Evolutionary conservation across 2,888 invertebrate genomes (phyloP), one percentile per base, ranked within the genome.

Genomic region (Antheraea yamamai): DNA sequence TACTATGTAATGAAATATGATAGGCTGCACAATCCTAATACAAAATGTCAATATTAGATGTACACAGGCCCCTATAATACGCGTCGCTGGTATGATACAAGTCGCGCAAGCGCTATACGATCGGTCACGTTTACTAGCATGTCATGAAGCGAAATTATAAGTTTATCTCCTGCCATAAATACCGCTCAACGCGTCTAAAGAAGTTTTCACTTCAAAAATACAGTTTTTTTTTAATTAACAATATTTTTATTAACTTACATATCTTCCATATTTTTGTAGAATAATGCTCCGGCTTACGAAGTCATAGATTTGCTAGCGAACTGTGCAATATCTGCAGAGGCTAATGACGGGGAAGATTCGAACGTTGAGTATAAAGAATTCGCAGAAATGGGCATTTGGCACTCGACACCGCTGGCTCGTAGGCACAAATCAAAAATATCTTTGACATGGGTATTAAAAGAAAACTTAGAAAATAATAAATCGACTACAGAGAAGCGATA

Each of bases 391-490:
- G 95, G 95, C 75, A 86, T 94, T 74, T 95, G 94, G 93, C 95
- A 95, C 80, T 94, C 95, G 14, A 92, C 94, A 70, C 93, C 95
- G 39, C 82, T 95, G 78, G 87, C 92, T 61, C 90, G 90, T 71
- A 87, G 93, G 39, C 94, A 94, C 82, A 94, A 94, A 81, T 95
- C 97, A 79, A 97, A 97, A 90, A 96, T 97, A 89, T 97, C 97
- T 76, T 94, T 97, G 76, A 97, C 97, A 74, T 97, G 97, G 97
- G 96, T 97, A 76, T 92, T 97, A 66, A 96, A 96, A 84, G 96
- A 96, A 80, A 96, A 96, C 81, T 93, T 95, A 73, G 95, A 95
- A 55, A 94, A 88, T 71, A 81, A 86, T 35, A 92, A 90, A 80
- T 76, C 86, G 20, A 84, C 87, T 10, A 74, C 79, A 14, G 88